phyloP scores from a whole-genome alignment of 1,140 invertebrate genomes.

The Drosophila kohkoa region DNA sequence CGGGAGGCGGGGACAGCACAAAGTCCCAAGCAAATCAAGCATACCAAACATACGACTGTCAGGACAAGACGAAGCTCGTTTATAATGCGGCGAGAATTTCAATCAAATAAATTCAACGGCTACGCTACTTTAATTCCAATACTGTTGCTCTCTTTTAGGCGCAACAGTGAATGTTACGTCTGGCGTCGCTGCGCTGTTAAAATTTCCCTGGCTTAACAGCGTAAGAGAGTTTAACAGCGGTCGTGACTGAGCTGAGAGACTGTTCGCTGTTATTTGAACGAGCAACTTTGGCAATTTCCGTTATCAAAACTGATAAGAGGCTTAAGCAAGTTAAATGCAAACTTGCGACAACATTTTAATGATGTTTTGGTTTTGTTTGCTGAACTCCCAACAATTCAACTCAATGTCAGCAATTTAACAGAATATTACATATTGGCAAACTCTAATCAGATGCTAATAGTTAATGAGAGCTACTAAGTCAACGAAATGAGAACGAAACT shows the following conservation, averaged over 20 bases:
- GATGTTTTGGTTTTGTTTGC: slow-evolving; percentile 7
- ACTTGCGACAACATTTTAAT: slow-evolving; percentile 24
- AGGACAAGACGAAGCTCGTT: slow-evolving; percentile 14
- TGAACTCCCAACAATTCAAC: not conserved
- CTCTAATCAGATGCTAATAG: too few species aligned
- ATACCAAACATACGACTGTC: slow-evolving; percentile 3
- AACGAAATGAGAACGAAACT: not conserved
- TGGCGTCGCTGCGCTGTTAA: slow-evolving; percentile 38
- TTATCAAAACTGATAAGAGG: slow-evolving; percentile 50
- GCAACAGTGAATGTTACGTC: slow-evolving; percentile 5
- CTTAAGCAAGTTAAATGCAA: slow-evolving; percentile 18
- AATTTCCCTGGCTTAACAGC: slow-evolving; percentile 66
- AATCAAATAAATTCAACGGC: slow-evolving; percentile 60
- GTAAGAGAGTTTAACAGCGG: slow-evolving; percentile 52
- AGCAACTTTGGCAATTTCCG: slow-evolving; percentile 27
- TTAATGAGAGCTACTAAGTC: not conserved
- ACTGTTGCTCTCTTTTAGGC: slow-evolving; percentile 5
- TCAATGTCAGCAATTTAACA: slow-evolving; percentile 20
- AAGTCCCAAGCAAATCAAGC: slow-evolving; percentile 28
- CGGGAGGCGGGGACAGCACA: not conserved
- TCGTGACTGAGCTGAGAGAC: not conserved
- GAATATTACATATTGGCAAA: slow-evolving; percentile 21
- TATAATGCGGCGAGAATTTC: slow-evolving; percentile 45
- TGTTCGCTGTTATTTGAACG: not conserved
- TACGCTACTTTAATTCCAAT: slow-evolving; percentile 49